Base-by-base conservation (phyloP, 1,140 invertebrate species). In the Anastrepha ludens region DNA sequence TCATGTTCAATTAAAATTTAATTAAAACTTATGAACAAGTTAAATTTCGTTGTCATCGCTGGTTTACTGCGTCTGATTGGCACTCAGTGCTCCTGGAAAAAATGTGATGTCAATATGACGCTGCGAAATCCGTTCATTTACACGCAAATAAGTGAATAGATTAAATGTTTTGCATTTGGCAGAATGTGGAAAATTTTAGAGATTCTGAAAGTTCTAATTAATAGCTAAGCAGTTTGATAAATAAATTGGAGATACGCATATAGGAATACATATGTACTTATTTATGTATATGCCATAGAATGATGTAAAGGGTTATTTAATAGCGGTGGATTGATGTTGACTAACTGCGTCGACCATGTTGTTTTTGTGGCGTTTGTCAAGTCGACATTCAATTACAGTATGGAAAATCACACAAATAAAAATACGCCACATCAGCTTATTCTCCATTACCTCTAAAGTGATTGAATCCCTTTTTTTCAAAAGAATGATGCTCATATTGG, bases 1-100 rank as follows among this genome's bases (percentile, higher is more conserved):
- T 81, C 74, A 81, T 81, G 74, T 81, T 81, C 74, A 81, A 81
- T 81, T 81, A 81, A 81, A 81, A 81, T 81, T 81, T 81, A 81
- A 81, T 81, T 81, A 81, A 81, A 81, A 81, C 47, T 29, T 29
- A 81, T 81, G 74, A 50, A 55, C 74, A 50, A 81, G 47, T 81
- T 81, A 20, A 81, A 20, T 55, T 17, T 81, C 74, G 74, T 81
- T 55, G 74, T 47, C 74, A 81, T 3, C 17, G 50, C 74, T 81
- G 47, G 15, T n/a, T 20, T 13, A n/a, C 15, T 47, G 74, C 20
- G 50, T 44, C 74, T 55, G 74, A 81, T 47, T 74, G 67, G 70
- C 70, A 47, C 7, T 15, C 4, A 81, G 17, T 55, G 44, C 11
- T 39, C 29, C 29, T 67, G 13, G 3, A 47, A 74, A 74, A 47